Conservation (phyloP, 2,113 vertebrate species). For the Dromaius novaehollandiae region DNA sequence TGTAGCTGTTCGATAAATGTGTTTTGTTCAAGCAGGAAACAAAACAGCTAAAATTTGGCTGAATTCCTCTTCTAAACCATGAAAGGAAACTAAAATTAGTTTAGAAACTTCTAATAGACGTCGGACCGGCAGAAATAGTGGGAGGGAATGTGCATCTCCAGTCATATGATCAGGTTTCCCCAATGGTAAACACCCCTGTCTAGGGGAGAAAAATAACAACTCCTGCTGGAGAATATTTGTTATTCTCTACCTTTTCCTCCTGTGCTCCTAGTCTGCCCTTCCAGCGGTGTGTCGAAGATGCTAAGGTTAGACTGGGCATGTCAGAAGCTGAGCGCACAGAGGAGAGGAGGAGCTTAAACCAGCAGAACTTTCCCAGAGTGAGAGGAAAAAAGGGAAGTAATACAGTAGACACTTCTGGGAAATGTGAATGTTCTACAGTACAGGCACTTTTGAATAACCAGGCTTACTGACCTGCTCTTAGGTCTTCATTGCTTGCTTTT, state of each 20-base stretch:
- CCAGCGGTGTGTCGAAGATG: too few relatives aligned
- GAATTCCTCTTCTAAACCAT: neutral
- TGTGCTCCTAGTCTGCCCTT: neutral
- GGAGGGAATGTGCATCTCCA: neutral
- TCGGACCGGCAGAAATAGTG: neutral
- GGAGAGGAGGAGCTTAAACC: neutral
- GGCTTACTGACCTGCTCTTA: neutral
- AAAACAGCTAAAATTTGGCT: neutral
- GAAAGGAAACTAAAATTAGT: neutral
- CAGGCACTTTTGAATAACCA: neutral
- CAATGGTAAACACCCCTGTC: neutral
- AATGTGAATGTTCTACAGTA: neutral
- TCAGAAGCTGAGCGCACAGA: neutral
- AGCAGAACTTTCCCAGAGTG: neutral
- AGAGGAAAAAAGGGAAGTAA: neutral
- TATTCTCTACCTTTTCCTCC: neutral
- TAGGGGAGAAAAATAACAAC: neutral
- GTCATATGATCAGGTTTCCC: neutral
- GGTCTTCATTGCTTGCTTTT: neutral
- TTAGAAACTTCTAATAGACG: neutral
- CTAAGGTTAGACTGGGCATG: neutral
- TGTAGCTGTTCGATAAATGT: neutral
- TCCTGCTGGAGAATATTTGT: neutral
- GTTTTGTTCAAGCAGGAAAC: neutral
- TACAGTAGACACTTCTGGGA: neutral